Percentiles rank a stretch among this genome's conserved stretches.
Conservation (phyloP, 30 jellyfish, hydroid and myxozoan genomes). For the Aurelia sp. region DNA sequence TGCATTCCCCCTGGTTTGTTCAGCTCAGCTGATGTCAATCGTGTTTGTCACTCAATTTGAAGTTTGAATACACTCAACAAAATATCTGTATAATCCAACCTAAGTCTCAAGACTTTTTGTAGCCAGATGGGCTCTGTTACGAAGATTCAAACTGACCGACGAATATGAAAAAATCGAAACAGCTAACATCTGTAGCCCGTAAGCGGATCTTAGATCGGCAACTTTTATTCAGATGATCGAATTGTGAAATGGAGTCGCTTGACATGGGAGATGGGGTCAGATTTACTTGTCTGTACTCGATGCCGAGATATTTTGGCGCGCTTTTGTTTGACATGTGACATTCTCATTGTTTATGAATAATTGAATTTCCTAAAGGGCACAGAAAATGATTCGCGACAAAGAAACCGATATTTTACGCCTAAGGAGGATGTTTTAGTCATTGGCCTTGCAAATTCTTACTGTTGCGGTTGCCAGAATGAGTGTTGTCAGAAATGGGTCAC, state of each 20-base stretch:
- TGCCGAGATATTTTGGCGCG: conserved; percentile 48
- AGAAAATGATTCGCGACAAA: not conserved
- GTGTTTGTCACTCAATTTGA: conserved; percentile 62
- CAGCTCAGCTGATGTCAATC: conserved; percentile 24
- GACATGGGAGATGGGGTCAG: conserved; percentile 35
- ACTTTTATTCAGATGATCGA: conserved; percentile 6
- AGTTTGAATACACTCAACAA: conserved; percentile 46
- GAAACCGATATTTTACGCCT: not conserved
- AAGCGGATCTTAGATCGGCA: conserved; percentile 45
- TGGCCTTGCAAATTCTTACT: no score
- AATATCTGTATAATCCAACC: conserved; percentile 58
- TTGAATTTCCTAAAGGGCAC: conserved; percentile 7
- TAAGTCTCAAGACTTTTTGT: conserved; percentile 55
- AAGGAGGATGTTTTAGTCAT: no score
- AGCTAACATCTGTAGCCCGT: conserved; percentile 56
- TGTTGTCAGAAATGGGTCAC: no score
- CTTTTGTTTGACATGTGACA: conserved; percentile 52
- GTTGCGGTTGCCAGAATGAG: no score
- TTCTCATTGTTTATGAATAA: not conserved
- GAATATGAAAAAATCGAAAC: conserved; percentile 12
- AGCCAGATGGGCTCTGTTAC: conserved; percentile 74
- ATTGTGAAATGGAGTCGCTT: conserved; percentile 25
- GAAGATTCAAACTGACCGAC: conserved; percentile 36
- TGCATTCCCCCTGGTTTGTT: conserved; percentile 41
- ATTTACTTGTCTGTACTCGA: conserved; percentile 11